Evolutionary conservation across 2,797 vertebrate genomes (phyloP).

Genomic region (Xenops minutus): DNA sequence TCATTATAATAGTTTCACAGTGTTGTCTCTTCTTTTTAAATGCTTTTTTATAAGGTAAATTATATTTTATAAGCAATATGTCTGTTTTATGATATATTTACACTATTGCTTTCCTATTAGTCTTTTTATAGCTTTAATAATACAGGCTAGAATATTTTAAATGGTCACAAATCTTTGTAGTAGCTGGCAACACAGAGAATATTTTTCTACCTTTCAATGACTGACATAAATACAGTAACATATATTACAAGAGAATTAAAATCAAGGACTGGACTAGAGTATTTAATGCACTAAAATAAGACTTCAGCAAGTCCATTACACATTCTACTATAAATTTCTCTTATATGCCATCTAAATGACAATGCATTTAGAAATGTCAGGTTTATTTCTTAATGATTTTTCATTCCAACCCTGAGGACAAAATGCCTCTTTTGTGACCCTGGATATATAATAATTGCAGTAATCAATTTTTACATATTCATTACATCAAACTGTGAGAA

Average conservation of each 20-base stretch:
- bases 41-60: neutral
- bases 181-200: neutral
- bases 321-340: neutral
- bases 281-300: neutral
- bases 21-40: neutral
- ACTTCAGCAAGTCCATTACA: neutral
- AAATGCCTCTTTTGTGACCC: neutral
- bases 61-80: neutral
- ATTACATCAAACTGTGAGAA: neutral
- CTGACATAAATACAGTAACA: neutral
- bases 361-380: neutral
- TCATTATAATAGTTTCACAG: neutral
- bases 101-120: neutral
- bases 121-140: neutral
- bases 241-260: neutral
- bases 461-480: neutral
- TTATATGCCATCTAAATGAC: neutral
- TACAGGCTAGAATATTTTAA: neutral
- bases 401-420: neutral
- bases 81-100: neutral
- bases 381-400: constrained; percentile 15
- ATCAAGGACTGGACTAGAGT: neutral
- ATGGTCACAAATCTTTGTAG: neutral
- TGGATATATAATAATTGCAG: neutral
- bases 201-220: neutral